Conservation (phyloP, 2,888 invertebrate species). For the Zaprionus obscuricornis region DNA sequence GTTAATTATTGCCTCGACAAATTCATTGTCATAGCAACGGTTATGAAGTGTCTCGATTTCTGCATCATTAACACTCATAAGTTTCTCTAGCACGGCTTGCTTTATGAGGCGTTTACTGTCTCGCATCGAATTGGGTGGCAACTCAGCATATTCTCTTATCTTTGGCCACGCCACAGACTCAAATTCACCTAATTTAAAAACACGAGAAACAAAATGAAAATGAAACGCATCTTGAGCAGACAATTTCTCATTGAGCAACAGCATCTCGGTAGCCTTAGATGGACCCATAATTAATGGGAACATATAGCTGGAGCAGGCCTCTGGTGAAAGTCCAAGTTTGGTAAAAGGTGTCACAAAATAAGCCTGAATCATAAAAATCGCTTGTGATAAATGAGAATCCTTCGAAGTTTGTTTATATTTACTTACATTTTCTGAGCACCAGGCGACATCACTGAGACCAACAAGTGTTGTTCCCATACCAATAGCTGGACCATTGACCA, state of each 20-base stretch:
- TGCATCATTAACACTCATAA: slow-evolving; percentile 87
- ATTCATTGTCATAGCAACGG: slow-evolving; percentile 88
- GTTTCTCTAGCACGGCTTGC: slow-evolving; percentile 85
- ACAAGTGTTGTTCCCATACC: slow-evolving; percentile 92
- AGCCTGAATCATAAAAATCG: no score
- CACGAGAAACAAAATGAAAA: slow-evolving; percentile 90
- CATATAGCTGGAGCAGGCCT: slow-evolving; percentile 94
- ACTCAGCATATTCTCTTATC: slow-evolving; percentile 85
- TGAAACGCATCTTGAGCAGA: slow-evolving; percentile 90
- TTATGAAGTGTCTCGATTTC: slow-evolving; percentile 88
- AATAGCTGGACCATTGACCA: slow-evolving; percentile 97
- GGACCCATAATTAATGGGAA: slow-evolving; percentile 94
- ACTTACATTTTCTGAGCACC: slow-evolving; percentile 91
- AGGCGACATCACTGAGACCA: slow-evolving; percentile 93
- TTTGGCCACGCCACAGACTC: slow-evolving; percentile 86
- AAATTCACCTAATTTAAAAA: slow-evolving; percentile 88
- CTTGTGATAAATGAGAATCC: no score
- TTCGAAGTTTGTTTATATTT: no score
- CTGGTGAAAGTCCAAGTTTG: slow-evolving; percentile 92
- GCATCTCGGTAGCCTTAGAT: slow-evolving; percentile 88
- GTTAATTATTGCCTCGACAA: slow-evolving; percentile 84
- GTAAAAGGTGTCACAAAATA: slow-evolving; percentile 95
- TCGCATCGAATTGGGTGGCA: slow-evolving; percentile 86
- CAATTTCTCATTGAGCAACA: slow-evolving; percentile 90
- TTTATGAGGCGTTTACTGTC: slow-evolving; percentile 89